A percentile compares a stretch with the other conserved stretches of the same genome.
Conservation (phyloP, 2,797 vertebrate genomes). For the Rhinogobio ventralis region DNA sequence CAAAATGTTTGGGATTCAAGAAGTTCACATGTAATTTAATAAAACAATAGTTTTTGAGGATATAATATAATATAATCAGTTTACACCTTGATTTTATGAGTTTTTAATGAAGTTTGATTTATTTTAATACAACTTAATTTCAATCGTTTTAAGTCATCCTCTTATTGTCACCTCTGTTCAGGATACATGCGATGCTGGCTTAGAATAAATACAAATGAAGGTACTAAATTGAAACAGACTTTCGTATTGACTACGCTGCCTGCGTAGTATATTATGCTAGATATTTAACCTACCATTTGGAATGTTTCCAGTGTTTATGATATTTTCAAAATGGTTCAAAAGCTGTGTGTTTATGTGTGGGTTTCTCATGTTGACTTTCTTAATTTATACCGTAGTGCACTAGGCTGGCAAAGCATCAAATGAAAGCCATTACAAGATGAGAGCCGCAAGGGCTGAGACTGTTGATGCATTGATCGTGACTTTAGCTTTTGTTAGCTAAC, state of each 20-base stretch:
- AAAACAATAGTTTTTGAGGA: not conserved
- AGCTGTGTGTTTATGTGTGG: not conserved
- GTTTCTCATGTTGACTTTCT: not conserved
- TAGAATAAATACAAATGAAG: not conserved
- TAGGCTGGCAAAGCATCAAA: not conserved
- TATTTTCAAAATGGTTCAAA: conserved; percentile 9
- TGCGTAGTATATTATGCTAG: not conserved
- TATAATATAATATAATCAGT: not conserved
- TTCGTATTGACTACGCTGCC: not conserved
- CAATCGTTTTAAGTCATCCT: not conserved
- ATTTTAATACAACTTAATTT: not conserved
- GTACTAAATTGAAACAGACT: not conserved
- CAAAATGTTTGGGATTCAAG: not conserved
- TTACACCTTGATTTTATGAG: not conserved
- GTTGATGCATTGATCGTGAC: not conserved
- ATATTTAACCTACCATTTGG: not conserved
- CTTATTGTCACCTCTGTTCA: not conserved
- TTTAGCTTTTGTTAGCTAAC: not conserved
- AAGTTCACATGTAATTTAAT: not conserved
- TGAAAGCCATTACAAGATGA: not conserved
- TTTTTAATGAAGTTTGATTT: not conserved
- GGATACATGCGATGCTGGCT: not conserved
- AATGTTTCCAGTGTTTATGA: not conserved
- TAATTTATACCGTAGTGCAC: not conserved
- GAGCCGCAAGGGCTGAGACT: not conserved